A percentile compares a stretch with the other conserved stretches of the same genome.
phyloP scores from a whole-genome alignment of 1,140 invertebrate species.

The Ericerus pela region DNA sequence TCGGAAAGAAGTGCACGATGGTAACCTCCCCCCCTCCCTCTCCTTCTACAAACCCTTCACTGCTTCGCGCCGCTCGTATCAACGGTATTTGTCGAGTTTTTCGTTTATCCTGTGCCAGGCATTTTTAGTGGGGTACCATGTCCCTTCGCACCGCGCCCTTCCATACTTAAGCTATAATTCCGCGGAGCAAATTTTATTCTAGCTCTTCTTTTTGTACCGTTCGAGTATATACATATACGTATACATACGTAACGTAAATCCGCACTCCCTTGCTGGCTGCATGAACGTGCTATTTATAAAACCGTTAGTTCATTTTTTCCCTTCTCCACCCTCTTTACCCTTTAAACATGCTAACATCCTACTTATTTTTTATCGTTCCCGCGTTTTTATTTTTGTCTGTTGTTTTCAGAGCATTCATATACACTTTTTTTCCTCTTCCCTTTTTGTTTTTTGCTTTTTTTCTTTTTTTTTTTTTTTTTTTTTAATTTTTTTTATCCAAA shows the following conservation, averaged over 20 bases:
- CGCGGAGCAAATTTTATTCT: constrained; percentile 1
- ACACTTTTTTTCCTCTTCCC: too few species aligned
- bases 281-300: constrained; percentile 2
- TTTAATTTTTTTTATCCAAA: not conserved
- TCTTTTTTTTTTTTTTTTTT: too few species aligned
- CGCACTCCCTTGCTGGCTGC: not conserved
- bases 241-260: constrained; percentile 6
- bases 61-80: not conserved
- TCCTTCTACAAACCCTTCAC: not conserved
- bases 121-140: too few species aligned
- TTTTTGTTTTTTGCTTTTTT: too few species aligned
- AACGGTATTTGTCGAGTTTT: not conserved
- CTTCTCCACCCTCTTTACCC: too few species aligned
- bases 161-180: not conserved
- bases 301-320: constrained; percentile 4
- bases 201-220: too few species aligned
- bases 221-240: too few species aligned
- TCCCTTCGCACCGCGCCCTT: not conserved
- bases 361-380: not conserved
- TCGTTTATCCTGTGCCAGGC: too few species aligned
- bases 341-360: not conserved
- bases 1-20: not conserved
- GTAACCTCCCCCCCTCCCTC: not conserved
- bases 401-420: too few species aligned
- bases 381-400: not conserved